phyloP scores from a whole-genome alignment of 2,797 vertebrate species.

The Oophaga sylvatica region DNA sequence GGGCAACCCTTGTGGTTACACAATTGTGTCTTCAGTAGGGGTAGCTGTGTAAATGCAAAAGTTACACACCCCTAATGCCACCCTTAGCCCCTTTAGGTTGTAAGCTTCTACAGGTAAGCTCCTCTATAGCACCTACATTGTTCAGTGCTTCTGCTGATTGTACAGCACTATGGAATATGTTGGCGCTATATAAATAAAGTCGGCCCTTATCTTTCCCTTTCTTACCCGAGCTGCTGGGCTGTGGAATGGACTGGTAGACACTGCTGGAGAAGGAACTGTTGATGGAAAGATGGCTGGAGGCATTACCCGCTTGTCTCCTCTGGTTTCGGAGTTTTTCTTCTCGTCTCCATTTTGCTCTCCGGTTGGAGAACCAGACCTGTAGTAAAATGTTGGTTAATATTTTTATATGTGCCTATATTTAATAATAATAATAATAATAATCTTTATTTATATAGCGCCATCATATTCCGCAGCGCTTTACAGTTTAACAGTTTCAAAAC shows the following conservation, averaged over 20 bases:
- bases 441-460: too few species aligned
- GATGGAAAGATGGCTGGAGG: slow-evolving; percentile 69
- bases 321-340: slow-evolving; percentile 88
- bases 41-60: too few species aligned
- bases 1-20: too few species aligned
- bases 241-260: slow-evolving; percentile 75
- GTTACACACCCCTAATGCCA: too few species aligned
- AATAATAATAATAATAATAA: too few species aligned
- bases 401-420: not conserved
- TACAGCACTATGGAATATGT: not conserved
- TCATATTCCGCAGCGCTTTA: too few species aligned
- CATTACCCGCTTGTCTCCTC: slow-evolving; percentile 77
- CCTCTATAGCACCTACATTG: not conserved
- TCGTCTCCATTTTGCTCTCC: slow-evolving; percentile 87
- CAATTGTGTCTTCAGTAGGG: too few species aligned
- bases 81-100: too few species aligned
- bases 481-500: too few species aligned
- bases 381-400: slow-evolving; percentile 53
- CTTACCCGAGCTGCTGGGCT: slow-evolving; percentile 77
- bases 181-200: too few species aligned
- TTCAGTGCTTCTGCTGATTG: not conserved
- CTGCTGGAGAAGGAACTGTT: slow-evolving; percentile 65
- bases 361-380: slow-evolving; percentile 90
- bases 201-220: too few species aligned
- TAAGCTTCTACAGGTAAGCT: too few species aligned